Conservation (phyloP, 2,888 invertebrate species). For the Sarcophaga rosellei region DNA sequence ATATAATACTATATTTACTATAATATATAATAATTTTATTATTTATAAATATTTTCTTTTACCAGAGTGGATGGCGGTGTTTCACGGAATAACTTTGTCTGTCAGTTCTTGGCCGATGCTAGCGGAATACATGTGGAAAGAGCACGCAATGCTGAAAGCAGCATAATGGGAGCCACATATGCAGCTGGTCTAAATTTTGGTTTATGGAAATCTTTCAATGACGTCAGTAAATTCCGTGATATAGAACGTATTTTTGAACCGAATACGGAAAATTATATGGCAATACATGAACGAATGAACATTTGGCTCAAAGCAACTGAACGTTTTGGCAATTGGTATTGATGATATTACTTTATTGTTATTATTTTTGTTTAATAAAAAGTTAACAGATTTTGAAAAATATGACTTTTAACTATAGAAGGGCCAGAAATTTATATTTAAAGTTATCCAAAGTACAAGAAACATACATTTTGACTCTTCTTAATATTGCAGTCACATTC, state of each 20-base stretch:
- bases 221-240: constrained; percentile 83
- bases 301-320: constrained; percentile 77
- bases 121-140: constrained; percentile 89
- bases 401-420: no score
- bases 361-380: neutral
- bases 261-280: constrained; percentile 74
- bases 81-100: constrained; percentile 94
- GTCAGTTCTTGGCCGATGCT: constrained; percentile 93
- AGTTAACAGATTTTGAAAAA: no score
- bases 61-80: constrained; percentile 96
- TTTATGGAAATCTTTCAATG: constrained; percentile 88
- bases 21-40: neutral
- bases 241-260: constrained; percentile 85
- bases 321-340: constrained; percentile 80
- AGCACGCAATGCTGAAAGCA: constrained; percentile 88
- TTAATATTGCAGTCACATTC: no score
- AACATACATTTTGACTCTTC: no score
- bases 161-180: constrained; percentile 92
- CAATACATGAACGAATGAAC: constrained; percentile 73
- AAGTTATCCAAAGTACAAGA: no score
- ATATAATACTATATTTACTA: no score
- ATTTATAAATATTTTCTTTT: constrained; percentile 6
- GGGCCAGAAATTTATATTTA: no score
- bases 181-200: constrained; percentile 92
- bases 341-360: neutral